These are phyloP conservation scores for Theonella swinhoei DNA, from an alignment of 37 sponge, comb jelly and placozoan genomes.

Conservation along the genomic window DNA sequence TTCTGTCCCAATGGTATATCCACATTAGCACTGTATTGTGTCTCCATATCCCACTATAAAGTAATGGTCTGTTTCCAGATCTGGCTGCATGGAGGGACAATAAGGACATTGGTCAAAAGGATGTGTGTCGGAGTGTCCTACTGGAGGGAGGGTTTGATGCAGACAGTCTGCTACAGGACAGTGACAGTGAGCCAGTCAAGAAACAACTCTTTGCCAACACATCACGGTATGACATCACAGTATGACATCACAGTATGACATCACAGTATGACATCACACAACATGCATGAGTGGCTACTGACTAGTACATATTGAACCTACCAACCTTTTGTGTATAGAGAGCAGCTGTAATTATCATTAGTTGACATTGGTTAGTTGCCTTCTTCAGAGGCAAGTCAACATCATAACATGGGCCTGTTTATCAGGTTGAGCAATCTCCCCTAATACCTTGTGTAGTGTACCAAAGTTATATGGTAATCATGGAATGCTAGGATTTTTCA, in stretches of 20 bases:
- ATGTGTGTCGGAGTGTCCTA: slow-evolving; percentile 52
- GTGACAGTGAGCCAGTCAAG: slow-evolving; percentile 43
- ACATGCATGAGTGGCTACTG: not conserved
- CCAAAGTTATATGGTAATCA: too few species aligned
- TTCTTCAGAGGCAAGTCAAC: not conserved
- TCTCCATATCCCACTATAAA: too few species aligned
- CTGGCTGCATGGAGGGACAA: slow-evolving; percentile 80
- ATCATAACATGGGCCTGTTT: too few species aligned
- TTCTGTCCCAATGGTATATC: too few species aligned
- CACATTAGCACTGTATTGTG: too few species aligned
- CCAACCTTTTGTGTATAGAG: not conserved
- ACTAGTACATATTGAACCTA: not conserved
- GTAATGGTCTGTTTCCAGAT: too few species aligned
- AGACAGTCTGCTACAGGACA: slow-evolving; percentile 26
- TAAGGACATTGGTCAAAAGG: slow-evolving; percentile 60
- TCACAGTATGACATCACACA: too few species aligned
- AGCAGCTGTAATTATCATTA: not conserved
- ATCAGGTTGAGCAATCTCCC: too few species aligned
- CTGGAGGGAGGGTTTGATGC: slow-evolving; percentile 57
- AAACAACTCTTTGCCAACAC: slow-evolving; percentile 58
- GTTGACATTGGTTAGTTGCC: not conserved
- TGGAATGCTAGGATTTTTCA: too few species aligned
- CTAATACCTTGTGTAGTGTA: too few species aligned
- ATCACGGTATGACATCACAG: slow-evolving; percentile 52
- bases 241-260: too few species aligned